Percentiles rank a stretch among this genome's conserved stretches.
phyloP scores from a whole-genome alignment of 53 echinoderm and acorn worm genomes.

The Echinarachnius parma region DNA sequence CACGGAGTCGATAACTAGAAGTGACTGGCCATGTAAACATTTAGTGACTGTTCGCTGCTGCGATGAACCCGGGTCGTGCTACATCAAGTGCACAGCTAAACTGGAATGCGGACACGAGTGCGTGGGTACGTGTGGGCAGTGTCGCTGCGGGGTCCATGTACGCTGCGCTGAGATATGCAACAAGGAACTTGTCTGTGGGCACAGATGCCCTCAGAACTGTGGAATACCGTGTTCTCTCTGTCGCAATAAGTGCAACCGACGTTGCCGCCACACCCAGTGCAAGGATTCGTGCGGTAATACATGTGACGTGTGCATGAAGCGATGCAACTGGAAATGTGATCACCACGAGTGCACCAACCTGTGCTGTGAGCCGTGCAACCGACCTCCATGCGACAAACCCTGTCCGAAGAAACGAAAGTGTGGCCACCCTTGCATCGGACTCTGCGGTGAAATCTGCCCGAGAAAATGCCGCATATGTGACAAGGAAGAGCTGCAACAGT shows the following conservation, averaged over 20 bases:
- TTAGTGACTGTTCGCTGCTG: constrained; percentile 47
- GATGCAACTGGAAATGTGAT: constrained; percentile 13
- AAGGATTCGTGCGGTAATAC: constrained; percentile 27
- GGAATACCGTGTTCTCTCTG: constrained; percentile 64
- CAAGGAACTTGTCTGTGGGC: no score
- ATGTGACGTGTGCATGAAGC: background rate
- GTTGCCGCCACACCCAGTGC: constrained; percentile 67
- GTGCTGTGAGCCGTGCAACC: constrained; percentile 70
- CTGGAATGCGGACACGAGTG: no score
- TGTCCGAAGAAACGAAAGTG: constrained; percentile 53
- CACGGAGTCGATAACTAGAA: no score
- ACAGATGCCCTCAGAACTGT: constrained; percentile 51
- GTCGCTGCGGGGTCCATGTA: no score
- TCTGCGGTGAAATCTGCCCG: constrained; percentile 81
- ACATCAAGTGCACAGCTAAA: constrained; percentile 28
- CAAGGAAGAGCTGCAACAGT: background rate
- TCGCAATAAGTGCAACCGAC: constrained; percentile 50
- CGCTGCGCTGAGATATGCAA: no score
- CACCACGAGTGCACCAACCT: constrained; percentile 18
- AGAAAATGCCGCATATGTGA: constrained; percentile 63
- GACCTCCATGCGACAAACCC: constrained; percentile 60
- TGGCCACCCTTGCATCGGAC: constrained; percentile 68
- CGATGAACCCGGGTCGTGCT: constrained; percentile 51
- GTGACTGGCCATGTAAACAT: no score
- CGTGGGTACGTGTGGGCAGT: no score